phyloP scores from a whole-genome alignment of 64 coral and sea anemone genomes.

The Hydrozoanthus tunicans region DNA sequence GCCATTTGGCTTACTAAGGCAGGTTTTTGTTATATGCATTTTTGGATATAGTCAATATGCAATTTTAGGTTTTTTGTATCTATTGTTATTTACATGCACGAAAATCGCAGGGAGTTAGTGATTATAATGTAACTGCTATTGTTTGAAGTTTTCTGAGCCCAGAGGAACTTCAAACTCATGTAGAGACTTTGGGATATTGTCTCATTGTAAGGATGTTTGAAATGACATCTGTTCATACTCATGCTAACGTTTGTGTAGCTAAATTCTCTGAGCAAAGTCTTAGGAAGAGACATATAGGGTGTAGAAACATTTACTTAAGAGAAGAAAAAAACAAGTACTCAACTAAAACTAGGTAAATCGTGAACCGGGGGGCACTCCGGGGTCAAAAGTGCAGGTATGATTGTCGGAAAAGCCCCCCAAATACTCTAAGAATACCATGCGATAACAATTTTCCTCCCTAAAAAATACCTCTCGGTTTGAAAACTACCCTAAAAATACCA shows the following conservation, averaged over 20 bases:
- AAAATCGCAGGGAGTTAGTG: conserved; percentile 47
- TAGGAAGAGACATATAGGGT: background rate
- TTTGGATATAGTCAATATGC: conserved; percentile 47
- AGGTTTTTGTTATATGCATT: conserved; percentile 63
- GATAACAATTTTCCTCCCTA: no score
- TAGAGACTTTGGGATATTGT: background rate
- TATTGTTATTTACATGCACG: conserved; percentile 54
- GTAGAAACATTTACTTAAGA: background rate
- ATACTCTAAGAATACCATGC: no score
- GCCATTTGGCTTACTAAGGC: conserved; percentile 57
- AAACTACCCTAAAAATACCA: no score
- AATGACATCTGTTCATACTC: background rate
- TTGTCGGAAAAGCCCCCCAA: no score
- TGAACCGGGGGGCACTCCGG: no score
- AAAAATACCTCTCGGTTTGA: no score
- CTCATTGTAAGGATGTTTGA: background rate
- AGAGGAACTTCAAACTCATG: conserved; percentile 35
- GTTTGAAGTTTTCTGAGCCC: conserved; percentile 35
- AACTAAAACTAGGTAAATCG: no score
- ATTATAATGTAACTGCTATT: conserved; percentile 23
- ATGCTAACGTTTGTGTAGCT: background rate
- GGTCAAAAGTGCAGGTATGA: no score
- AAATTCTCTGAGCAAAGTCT: background rate
- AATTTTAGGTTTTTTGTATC: conserved; percentile 37
- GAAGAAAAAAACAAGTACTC: no score